Percentiles rank a stretch among this genome's conserved stretches.
These are phyloP conservation scores for Actias luna DNA, from an alignment of 2,888 invertebrate genomes.

Conservation along the genomic window DNA sequence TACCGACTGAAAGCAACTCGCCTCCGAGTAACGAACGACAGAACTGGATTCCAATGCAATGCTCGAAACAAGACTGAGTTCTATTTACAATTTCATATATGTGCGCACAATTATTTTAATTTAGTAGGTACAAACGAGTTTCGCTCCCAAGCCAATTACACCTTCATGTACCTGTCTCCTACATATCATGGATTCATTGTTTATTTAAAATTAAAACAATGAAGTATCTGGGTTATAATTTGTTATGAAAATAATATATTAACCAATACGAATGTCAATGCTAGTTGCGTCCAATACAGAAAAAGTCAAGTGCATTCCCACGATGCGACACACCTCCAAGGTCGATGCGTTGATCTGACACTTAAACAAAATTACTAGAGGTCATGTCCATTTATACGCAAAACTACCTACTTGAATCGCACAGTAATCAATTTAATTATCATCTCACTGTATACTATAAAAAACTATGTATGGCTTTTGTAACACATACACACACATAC, in stretches of 20 bases:
- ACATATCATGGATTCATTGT: background rate
- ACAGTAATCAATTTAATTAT: conserved; percentile 50
- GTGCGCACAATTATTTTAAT: conserved; percentile 11
- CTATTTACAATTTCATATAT: conserved; percentile 11
- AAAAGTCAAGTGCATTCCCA: conserved; percentile 60
- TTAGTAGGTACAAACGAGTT: conserved; percentile 8
- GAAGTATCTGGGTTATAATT: conserved; percentile 36
- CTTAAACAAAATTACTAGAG: conserved; percentile 38
- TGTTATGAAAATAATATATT: conserved; percentile 34
- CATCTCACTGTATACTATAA: background rate
- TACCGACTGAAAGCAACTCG: conserved; percentile 25
- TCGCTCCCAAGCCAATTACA: background rate
- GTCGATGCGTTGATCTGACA: conserved; percentile 49
- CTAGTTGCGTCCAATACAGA: conserved; percentile 38
- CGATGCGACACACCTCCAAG: conserved; percentile 47
- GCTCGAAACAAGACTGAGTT: conserved; percentile 8
- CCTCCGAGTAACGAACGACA: conserved; percentile 35
- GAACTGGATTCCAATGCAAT: conserved; percentile 37
- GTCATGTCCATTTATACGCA: conserved; percentile 52
- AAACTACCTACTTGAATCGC: conserved; percentile 53
- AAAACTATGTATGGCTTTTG: background rate
- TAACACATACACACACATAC: too few species aligned
- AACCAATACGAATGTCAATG: conserved; percentile 48
- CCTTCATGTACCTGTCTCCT: background rate
- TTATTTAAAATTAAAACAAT: conserved; percentile 4